Percentiles rank a stretch among this genome's conserved stretches.
Conservation (phyloP, 2,888 invertebrate genomes). For the Cephus pygmeus region DNA sequence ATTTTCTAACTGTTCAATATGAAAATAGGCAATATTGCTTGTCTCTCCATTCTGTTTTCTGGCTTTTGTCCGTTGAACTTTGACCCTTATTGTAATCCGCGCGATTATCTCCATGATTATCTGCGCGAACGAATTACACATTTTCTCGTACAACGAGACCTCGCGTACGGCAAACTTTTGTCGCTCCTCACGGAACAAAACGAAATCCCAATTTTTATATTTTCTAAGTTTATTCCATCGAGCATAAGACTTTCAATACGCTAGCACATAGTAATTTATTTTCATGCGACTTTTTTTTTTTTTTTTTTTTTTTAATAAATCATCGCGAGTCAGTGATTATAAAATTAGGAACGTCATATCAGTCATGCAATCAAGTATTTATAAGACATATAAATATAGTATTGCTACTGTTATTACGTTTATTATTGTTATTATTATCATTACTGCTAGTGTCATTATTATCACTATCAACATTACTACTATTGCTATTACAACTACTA, state of each 20-base stretch:
- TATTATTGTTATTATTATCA: slow-evolving; percentile 25
- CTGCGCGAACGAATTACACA: not conserved
- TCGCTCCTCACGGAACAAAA: not conserved
- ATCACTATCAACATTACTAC: slow-evolving; percentile 12
- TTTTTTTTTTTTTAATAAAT: slow-evolving; percentile 21
- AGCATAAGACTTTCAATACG: slow-evolving; percentile 57
- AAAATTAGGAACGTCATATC: slow-evolving; percentile 58
- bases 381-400: slow-evolving; percentile 28
- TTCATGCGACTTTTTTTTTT: slow-evolving; percentile 40
- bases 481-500: slow-evolving; percentile 26
- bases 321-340: slow-evolving; percentile 40
- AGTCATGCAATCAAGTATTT: slow-evolving; percentile 58
- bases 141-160: not conserved
- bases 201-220: slow-evolving; percentile 5
- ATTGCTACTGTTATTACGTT: slow-evolving; percentile 20
- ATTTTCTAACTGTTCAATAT: not conserved
- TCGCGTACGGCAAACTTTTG: not conserved
- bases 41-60: not conserved
- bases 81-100: not conserved
- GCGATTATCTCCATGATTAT: not conserved
- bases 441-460: slow-evolving; percentile 15
- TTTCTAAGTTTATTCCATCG: slow-evolving; percentile 52
- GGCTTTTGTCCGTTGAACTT: not conserved
- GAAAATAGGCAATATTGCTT: not conserved
- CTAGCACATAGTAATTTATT: slow-evolving; percentile 63